phyloP scores from a whole-genome alignment of 2,888 invertebrate species.

The Acrobasis repandana region DNA sequence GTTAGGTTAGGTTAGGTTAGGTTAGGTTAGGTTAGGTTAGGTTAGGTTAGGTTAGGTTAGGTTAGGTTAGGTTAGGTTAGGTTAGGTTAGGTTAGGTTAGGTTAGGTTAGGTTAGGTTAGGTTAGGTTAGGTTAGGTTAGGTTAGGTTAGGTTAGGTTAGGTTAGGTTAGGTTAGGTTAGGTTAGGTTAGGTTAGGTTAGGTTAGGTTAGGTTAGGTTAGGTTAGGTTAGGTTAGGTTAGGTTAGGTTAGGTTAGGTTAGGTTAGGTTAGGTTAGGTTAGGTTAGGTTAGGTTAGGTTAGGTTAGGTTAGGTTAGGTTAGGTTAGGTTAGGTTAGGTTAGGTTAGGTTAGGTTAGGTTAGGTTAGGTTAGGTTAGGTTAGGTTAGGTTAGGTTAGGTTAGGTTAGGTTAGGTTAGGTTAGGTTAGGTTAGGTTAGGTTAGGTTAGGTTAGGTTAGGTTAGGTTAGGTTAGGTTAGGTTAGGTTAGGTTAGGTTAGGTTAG shows the following conservation, averaged over 20 bases:
- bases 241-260: slow-evolving; percentile 14
- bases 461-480: no score
- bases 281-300: slow-evolving; percentile 21
- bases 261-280: slow-evolving; percentile 16
- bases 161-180: slow-evolving; percentile 23
- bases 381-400: no score
- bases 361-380: no score
- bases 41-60: background rate
- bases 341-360: no score
- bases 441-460: no score
- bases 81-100: background rate
- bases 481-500: no score
- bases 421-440: no score
- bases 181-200: slow-evolving; percentile 20
- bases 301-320: no score
- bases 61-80: background rate
- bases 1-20: slow-evolving; percentile 12
- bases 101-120: slow-evolving; percentile 9
- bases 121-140: slow-evolving; percentile 19
- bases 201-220: slow-evolving; percentile 1
- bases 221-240: slow-evolving; percentile 17
- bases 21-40: background rate
- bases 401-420: no score
- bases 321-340: no score
- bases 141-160: slow-evolving; percentile 21